A percentile compares a stretch with the other conserved stretches of the same genome.
Evolutionary conservation across 2,888 invertebrate species (phyloP).

Genomic region (Drosophila recens): DNA sequence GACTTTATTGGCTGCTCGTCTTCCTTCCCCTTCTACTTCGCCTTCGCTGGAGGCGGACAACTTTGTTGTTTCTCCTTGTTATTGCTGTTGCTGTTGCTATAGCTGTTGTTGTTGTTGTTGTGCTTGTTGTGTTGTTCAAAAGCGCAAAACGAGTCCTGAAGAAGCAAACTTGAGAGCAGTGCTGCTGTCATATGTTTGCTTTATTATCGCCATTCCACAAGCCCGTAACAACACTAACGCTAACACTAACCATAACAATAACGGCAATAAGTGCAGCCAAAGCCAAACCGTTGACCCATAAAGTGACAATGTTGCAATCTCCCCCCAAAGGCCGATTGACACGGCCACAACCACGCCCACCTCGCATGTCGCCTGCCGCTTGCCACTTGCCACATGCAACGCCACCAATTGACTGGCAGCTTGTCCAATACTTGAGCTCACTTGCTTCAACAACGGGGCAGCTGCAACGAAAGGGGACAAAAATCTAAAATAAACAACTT

Average conservation of each 20-base stretch:
- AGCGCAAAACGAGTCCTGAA: conserved; percentile 15
- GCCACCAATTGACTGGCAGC: conserved; percentile 3
- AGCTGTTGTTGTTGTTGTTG: conserved; percentile 1
- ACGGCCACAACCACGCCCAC: conserved; percentile 3
- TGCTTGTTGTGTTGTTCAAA: conserved; percentile 9
- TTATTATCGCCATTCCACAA: conserved; percentile 68
- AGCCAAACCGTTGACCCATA: conserved; percentile 74
- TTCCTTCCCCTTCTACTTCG: conserved; percentile 24
- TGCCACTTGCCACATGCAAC: conserved; percentile 3
- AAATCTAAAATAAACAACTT: not conserved
- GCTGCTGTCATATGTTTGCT: conserved; percentile 72
- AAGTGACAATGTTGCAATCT: conserved; percentile 69
- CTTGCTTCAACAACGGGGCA: not conserved
- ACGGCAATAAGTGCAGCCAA: conserved; percentile 69
- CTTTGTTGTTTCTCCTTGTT: conserved; percentile 39
- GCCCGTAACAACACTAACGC: conserved; percentile 62
- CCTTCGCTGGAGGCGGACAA: conserved; percentile 51
- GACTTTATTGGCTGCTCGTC: conserved; percentile 72
- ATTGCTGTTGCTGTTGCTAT: conserved; percentile 11
- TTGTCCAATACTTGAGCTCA: conserved; percentile 9
- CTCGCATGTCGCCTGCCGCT: not conserved
- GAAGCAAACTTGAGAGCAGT: conserved; percentile 3
- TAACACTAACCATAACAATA: conserved; percentile 71
- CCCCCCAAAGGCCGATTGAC: conserved; percentile 17
- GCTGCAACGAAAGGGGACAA: not conserved